phyloP scores from a whole-genome alignment of 23 tunicate genomes.

The Diplosoma virens region DNA sequence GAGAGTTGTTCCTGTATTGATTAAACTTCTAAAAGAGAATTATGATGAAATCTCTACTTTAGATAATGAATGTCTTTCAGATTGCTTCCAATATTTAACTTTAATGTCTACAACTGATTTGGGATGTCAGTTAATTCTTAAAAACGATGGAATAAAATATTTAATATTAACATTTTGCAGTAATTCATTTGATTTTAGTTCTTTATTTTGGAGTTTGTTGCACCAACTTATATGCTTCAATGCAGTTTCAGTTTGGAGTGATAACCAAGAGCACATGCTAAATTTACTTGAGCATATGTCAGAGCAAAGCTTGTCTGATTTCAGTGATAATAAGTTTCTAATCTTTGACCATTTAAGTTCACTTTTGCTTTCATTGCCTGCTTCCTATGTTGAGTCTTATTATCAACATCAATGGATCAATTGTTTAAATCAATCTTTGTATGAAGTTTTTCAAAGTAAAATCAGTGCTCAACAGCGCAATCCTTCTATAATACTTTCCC shows the following conservation, averaged over 20 bases:
- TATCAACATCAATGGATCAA: slow-evolving; percentile 31
- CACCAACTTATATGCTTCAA: background rate
- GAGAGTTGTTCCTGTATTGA: slow-evolving; percentile 23
- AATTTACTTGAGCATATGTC: slow-evolving; percentile 10
- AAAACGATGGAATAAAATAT: background rate
- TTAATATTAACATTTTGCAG: slow-evolving; percentile 9
- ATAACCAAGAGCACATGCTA: background rate
- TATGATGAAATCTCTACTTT: background rate
- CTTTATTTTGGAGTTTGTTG: slow-evolving; percentile 20
- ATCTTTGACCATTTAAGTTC: slow-evolving; percentile 1
- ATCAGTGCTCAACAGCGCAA: slow-evolving; percentile 31
- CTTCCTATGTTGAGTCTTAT: background rate
- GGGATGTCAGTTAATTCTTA: background rate
- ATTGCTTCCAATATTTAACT: slow-evolving; percentile 43
- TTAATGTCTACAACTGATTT: slow-evolving; percentile 6
- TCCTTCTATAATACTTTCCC: slow-evolving; percentile 33
- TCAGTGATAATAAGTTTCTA: slow-evolving; percentile 29
- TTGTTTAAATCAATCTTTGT: slow-evolving; percentile 1
- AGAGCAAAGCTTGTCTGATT: background rate
- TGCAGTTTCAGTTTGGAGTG: background rate
- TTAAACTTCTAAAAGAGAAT: slow-evolving; percentile 17
- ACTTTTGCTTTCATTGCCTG: slow-evolving; percentile 7
- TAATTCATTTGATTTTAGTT: background rate
- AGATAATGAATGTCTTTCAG: background rate
- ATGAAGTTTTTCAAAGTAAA: slow-evolving; percentile 52